Base-by-base conservation (phyloP, 2,797 vertebrate genomes). In the Pyrocephalus nanus region DNA sequence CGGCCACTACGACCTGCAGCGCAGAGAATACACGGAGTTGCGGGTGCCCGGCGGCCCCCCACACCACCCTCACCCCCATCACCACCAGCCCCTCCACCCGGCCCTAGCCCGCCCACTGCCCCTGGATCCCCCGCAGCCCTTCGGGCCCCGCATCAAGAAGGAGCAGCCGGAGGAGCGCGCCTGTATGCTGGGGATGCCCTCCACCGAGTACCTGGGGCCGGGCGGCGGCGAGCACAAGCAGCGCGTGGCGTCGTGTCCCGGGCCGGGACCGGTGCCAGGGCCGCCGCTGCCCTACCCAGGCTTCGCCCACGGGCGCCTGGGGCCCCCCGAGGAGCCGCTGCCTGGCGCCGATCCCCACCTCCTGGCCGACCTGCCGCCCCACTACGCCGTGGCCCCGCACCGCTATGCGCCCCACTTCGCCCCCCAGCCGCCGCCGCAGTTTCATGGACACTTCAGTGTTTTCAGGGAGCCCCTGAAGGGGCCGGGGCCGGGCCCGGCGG, bases 21-120 rank as follows among this genome's bases (percentile, higher is more conserved):
- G 92, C 11, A 96, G 97, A 86, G 98, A 99, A 91, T 99, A 98
- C 96, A 98, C 98, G 4, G 98, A 99, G 75, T 97, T 99, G 88
- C 96, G 97, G 10, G 97, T 97, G 16, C 47, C 98, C 18, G 97
- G 93, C 55, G 97, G 93, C 43, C 54, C 97, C 18, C 79, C 86
- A 26, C 92, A 69, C 22, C 86, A 86, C 32, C 61, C 67, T 16
- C 91, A 53, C 7, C 70, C 72, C 26, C 50, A 93, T 32, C 93
- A 92, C 54, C 94, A 83, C 84, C 61, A 92, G 3, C 54, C 86
- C 42, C 82, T 95, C 88, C 51, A 95, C 79, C 83, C 92, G 27
- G 75, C 90, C 8, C 94, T 19, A 87, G 62, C 88, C 34, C 95
- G 96, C 27, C 96, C 97, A 27, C 83, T 97, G 60, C 67, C 96